Evolutionary conservation across 2,113 vertebrate genomes (phyloP).

Genomic region (Cynopterus brachyotis): DNA sequence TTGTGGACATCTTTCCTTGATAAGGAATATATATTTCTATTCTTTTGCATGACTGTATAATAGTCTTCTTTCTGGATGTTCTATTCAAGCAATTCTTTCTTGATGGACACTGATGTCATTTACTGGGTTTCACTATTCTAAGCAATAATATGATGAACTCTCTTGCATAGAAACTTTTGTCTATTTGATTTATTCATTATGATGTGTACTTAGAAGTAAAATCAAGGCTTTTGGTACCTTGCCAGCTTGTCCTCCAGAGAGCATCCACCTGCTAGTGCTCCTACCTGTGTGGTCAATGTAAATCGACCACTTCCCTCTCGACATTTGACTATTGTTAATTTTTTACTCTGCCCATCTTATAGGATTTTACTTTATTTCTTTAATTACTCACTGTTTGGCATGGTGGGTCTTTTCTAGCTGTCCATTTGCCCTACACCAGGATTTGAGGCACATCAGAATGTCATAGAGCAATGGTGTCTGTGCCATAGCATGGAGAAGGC

Average conservation of each 20-base stretch:
- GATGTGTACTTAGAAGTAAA: not conserved
- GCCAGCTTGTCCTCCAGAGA: not conserved
- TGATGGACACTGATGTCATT: not conserved
- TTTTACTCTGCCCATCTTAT: not conserved
- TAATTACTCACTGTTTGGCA: not conserved
- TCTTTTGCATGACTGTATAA: not conserved
- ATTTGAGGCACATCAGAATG: not conserved
- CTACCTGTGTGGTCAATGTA: rapidly evolving
- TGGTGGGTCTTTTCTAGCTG: not conserved
- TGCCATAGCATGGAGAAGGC: not conserved
- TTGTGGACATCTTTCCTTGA: not conserved
- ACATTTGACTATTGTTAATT: not conserved
- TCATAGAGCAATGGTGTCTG: not conserved
- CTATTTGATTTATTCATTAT: not conserved
- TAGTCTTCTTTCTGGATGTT: not conserved
- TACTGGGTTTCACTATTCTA: not conserved
- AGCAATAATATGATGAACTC: not conserved
- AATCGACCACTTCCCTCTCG: not conserved
- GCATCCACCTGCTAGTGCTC: not conserved
- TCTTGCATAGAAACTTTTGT: not conserved
- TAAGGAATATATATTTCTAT: not conserved
- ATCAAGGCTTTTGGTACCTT: not conserved
- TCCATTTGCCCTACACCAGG: not conserved
- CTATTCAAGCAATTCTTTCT: not conserved
- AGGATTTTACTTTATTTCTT: not conserved